Conservation (phyloP, 2,888 invertebrate species). For the Drosophila mimica region DNA sequence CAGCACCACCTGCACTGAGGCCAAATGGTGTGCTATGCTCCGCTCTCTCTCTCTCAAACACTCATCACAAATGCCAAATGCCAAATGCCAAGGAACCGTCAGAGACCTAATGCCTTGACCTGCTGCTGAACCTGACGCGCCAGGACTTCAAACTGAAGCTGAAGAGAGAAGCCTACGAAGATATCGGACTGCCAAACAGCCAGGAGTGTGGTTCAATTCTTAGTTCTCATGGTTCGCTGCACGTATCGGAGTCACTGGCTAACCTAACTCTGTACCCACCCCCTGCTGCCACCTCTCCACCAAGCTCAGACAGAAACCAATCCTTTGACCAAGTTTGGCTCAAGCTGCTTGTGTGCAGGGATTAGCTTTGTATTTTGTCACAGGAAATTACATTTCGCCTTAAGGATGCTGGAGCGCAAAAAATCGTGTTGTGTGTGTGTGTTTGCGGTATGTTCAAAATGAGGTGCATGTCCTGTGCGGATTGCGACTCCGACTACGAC, state of each 20-base stretch:
- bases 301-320: conserved; percentile 42
- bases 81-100: conserved; percentile 54
- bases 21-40: conserved; percentile 37
- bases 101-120: conserved; percentile 56
- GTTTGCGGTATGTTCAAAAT: conserved; percentile 34
- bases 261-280: conserved; percentile 10
- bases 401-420: conserved; percentile 69
- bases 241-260: conserved; percentile 67
- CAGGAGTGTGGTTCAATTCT: conserved; percentile 40
- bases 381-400: conserved; percentile 82
- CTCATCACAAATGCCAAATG: conserved; percentile 73
- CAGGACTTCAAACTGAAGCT: conserved; percentile 8
- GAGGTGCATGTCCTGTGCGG: conserved; percentile 62
- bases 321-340: conserved; percentile 70
- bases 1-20: conserved; percentile 59
- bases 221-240: conserved; percentile 48
- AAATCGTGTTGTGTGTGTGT: conserved; percentile 62
- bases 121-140: conserved; percentile 7
- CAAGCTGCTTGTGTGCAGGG: conserved; percentile 58
- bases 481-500: conserved; percentile 23
- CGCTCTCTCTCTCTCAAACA: conserved; percentile 40
- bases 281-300: background rate
- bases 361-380: conserved; percentile 82
- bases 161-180: conserved; percentile 41
- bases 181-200: conserved; percentile 32